Evolutionary conservation across 2,113 vertebrate genomes (phyloP), one percentile per base, ranked within the genome.

Genomic region (Equus quagga): DNA sequence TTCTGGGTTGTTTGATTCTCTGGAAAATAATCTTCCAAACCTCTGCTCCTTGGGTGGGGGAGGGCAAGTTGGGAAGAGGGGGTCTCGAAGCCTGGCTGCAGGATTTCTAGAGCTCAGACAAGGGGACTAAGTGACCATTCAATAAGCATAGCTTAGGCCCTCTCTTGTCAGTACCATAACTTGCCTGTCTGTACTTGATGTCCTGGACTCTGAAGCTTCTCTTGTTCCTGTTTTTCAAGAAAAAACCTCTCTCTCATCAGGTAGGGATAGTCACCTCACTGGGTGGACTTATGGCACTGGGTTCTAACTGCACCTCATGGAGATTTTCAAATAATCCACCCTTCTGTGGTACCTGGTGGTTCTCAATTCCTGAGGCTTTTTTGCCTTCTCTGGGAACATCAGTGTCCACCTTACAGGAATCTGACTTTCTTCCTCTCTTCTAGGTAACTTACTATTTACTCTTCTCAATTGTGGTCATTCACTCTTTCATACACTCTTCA

Each of bases 341-440:
- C 15, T 58, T 69, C 62, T 76, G 7, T 69, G 41, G 31, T 44
- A 75, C 44, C 44, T 82, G 28, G 49, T 67, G 18, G 14, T 60
- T 94, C 15, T 82, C 85, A 90, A 90, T 79, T 94, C 33, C 60
- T 94, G 73, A 86, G 64, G 56, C 41, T 58, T 94, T 65, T 64
- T 12, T 56, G 36, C 56, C 54, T 73, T 46, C 46, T 67, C n/a
- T 83, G 70, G 58, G 41, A 12, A 78, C 33, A 72, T 72, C n/a
- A 62, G 13, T 56, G 5, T 93, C 60, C 21, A 91, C 41, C 75
- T 81, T 76, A 49, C 15, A 87, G 26, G 8, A 67, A 80, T 73
- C 60, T 69, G 18, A 64, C 11, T n/a, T 65, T 67, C n/a, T 86
- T 64, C 36, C 36, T 51, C 46, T 72, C 15, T 54, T 33, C 58